These are phyloP conservation scores for Habroteleia sp. DNA, from an alignment of 2,888 invertebrate genomes.

Conservation along the genomic window DNA sequence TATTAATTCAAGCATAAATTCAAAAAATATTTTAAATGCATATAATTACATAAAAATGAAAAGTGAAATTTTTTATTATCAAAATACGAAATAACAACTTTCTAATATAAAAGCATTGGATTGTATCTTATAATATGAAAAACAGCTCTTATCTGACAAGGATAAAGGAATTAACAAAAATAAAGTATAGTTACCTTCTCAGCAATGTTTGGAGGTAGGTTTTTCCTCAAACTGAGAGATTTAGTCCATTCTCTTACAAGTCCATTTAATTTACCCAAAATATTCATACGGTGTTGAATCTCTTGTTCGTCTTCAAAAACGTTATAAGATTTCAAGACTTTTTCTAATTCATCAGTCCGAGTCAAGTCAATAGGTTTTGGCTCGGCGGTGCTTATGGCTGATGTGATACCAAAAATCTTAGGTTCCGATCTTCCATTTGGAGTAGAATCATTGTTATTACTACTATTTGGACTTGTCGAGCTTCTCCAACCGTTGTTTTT, in stretches of 20 bases:
- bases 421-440: conserved; percentile 32
- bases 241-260: conserved; percentile 97
- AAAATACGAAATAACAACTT: too few species aligned
- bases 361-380: conserved; percentile 90
- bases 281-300: conserved; percentile 93
- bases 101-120: too few species aligned
- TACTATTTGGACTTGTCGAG: conserved; percentile 1
- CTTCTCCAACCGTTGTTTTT: conserved; percentile 48
- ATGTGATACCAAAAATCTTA: conserved; percentile 93
- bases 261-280: conserved; percentile 90
- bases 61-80: too few species aligned
- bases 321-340: conserved; percentile 89
- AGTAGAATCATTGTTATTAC: conserved; percentile 17
- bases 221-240: conserved; percentile 92
- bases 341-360: conserved; percentile 89
- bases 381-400: conserved; percentile 93
- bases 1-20: too few species aligned
- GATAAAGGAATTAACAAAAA: conserved; percentile 34
- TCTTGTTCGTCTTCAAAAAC: conserved; percentile 96
- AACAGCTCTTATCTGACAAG: too few species aligned
- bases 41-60: too few species aligned
- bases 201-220: conserved; percentile 95
- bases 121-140: too few species aligned
- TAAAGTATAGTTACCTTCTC: conserved; percentile 80
- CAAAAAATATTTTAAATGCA: too few species aligned